Evolutionary conservation across 2,888 invertebrate species (phyloP), one percentile per base, ranked within the genome.

Genomic region (Hypselothyrea guttata): DNA sequence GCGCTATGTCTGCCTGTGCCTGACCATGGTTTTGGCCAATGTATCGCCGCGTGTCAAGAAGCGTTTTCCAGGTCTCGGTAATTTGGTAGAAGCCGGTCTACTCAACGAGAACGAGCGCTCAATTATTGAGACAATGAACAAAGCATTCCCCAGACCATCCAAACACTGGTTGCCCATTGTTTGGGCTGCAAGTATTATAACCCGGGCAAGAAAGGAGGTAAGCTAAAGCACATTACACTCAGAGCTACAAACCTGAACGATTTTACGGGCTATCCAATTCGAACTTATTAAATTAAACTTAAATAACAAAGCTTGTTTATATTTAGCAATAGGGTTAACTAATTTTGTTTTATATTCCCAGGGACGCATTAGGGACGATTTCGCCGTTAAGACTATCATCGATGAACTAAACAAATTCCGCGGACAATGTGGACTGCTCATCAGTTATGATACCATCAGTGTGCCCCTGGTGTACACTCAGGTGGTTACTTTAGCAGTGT

Each of bases 101-200:
- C 90, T 97, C 35, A 92, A 95, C 55, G 94, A 95, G 63, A 97
- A 95, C 85, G 97, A 97, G 88, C 93, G 94, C 78, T 90, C 91
- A 34, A 96, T 97, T 68, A 93, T 97, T 63, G 93, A 94, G 53
- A 93, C 94, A 81, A 91, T 97, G 79, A 95, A 96, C 87, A 90
- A 91, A 38, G 95, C 95, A 86, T 96, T 95, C 86, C 96, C 96
- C 0, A 93, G 95, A 57, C 95, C 95, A 56, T 94, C 96, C 8
- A 97, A 97, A 86, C 96, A 96, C 89, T 97, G 96, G 96, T 77
- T 97, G 81, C 97, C 97, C 7, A 95, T 97, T 65, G 96, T 96
- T 8, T 97, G 97, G 97, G 96, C 96, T 0, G 94, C 96, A 1
- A 95, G 96, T 89, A 96, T 97, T 76, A 94, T 97, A 59, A 96